Evolutionary conservation across 2,888 invertebrate species (phyloP), one percentile per base, ranked within the genome.

Genomic region (Drosophila colorata): DNA sequence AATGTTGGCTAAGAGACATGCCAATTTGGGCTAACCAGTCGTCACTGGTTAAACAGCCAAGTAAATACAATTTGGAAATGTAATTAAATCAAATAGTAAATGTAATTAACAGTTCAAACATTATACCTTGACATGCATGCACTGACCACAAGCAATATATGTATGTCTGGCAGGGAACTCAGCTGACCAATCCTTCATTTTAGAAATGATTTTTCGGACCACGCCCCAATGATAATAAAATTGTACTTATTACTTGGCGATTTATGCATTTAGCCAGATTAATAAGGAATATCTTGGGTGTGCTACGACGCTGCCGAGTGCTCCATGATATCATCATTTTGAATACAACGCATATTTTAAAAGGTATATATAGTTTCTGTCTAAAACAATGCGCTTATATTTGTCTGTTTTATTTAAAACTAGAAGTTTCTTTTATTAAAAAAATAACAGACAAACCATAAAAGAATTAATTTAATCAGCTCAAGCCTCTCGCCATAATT

Each of bases 121-220:
- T 77, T 77, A 55, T 44, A 35, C 8, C 58, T 61, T 77, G 74
- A 61, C 77, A 77, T 73, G 77, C 77, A 77, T 73, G 77, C 58
- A 43, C 28, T 40, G 47, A 31, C 4, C 49, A 37, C 43, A 43
- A 44, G 28, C 25, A 14, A 9, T 13, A 11, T 4, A 41, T 3
- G 4, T 20, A 20, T 3, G 20, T 20, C 18, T 28, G 31, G 31
- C 3, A 9, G 31, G n/a, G 16, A 20, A 11, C 5, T 2, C 37
- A 2, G 5, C 13, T 20, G 38, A 25, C 35, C 51, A 56, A 47
- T 52, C 51, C 70, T 31, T 46, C n/a, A 16, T 33, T 37, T 16
- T 23, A 14, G 20, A 4, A 18, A 8, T 7, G 13, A 14, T 25
- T 23, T 14, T 37, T 18, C 7, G 16, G 18, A 41, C 2, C 41